Base-by-base conservation (phyloP, 2,888 invertebrate species). In the Orchesella flavescens region DNA sequence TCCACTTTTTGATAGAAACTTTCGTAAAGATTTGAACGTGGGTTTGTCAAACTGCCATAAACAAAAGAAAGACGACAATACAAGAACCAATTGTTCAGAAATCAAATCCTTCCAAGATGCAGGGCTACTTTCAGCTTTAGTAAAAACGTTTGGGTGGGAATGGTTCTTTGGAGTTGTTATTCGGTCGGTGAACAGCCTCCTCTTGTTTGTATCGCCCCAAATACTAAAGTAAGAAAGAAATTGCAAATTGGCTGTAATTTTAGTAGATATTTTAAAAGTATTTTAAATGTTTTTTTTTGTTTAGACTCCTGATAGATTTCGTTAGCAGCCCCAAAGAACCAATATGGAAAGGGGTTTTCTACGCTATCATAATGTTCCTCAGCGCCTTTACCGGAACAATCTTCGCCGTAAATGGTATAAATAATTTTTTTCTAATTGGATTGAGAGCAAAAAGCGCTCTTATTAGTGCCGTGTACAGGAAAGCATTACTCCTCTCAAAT, bases 151-250 rank as follows among this genome's bases (percentile, higher is more conserved):
- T 63, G 82, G 82, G 10, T 69, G 61, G 49, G 21, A 53, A 13
- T 82, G 75, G n/a, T 53, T 82, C 9, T 46, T 23, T 7, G 82
- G 75, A 7, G 69, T 76, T 71, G 0, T 53, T 0, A 13, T 82
- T 0, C 55, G 82, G 43, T 63, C 49, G 2, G 24, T 46, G 9
- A 78, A 74, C 3, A 97, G 97, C 90, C 85, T 94, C 17, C 90
- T 98, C 75, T 95, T 95, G 86, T 99, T 99, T 91, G 92, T 95
- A 59, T 96, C 96, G 88, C 99, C 99, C 0, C 94, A 96, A 90
- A 92, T 99, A 89, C 92, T 97, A 84, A 94, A 93, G 97, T 96
- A 91, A 93, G 91, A 94, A 34, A 34, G 2, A 89, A 98, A 97
- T 34, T 34, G 34, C 7, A 4, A 4, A 34, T n/a, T 90, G 85